Conservation (phyloP, 1,140 invertebrate species). For the Andrena cerasifolii region DNA sequence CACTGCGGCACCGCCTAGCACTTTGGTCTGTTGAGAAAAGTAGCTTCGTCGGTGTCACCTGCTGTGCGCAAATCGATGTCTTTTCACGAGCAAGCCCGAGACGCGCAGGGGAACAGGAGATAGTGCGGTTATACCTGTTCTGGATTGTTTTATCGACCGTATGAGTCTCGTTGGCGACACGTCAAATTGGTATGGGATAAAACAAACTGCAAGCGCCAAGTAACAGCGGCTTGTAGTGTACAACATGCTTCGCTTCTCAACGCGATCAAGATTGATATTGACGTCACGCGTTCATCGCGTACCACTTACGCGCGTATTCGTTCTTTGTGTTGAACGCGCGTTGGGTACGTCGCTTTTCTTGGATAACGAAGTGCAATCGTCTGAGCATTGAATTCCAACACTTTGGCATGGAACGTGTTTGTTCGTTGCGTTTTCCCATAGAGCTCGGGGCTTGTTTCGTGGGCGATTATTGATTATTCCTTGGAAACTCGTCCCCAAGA, state of each 20-base stretch:
- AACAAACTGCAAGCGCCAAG: constrained; percentile 25
- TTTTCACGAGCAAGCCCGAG: background rate
- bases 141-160: constrained; percentile 40
- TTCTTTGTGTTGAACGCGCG: constrained; percentile 4
- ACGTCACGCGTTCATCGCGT: background rate
- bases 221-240: background rate
- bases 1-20: background rate
- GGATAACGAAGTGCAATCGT: background rate
- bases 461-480: background rate
- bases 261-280: background rate
- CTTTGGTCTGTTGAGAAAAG: too few species aligned
- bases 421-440: too few species aligned
- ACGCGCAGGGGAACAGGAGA: background rate
- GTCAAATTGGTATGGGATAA: constrained; percentile 52
- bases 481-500: too few species aligned
- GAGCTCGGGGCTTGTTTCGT: too few species aligned
- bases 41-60: constrained; percentile 3
- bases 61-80: background rate
- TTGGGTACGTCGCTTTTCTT: background rate
- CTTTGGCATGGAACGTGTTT: too few species aligned
- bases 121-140: background rate
- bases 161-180: constrained; percentile 30
- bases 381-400: too few species aligned
- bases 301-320: background rate
- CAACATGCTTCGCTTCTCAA: background rate